phyloP scores from a whole-genome alignment of 2,797 vertebrate genomes.

The Cercopithecus diana region DNA sequence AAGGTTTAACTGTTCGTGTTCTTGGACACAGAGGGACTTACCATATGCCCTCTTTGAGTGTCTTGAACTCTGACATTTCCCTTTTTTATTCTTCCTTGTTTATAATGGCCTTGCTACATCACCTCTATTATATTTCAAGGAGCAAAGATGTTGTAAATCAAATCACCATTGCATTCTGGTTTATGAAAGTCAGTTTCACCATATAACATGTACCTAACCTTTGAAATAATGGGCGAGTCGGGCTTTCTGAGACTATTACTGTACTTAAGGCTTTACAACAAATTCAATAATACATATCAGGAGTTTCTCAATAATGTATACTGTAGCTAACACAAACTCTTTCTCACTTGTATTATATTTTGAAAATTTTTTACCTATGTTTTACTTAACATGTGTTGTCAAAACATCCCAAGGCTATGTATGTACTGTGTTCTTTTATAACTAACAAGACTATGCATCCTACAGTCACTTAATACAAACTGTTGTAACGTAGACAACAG shows the following conservation, averaged over 20 bases:
- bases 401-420: not conserved
- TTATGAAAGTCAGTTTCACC: conserved; percentile 12
- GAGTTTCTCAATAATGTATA: not conserved
- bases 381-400: conserved; percentile 41
- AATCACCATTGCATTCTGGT: not conserved
- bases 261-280: not conserved
- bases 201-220: not conserved
- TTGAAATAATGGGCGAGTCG: not conserved
- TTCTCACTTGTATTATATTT: not conserved
- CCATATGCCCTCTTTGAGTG: not conserved
- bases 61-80: not conserved
- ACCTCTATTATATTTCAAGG: not conserved
- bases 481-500: not conserved
- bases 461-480: not conserved
- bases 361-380: conserved; percentile 43
- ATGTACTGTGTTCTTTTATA: not conserved
- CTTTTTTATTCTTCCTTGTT: not conserved
- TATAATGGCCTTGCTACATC: not conserved
- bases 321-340: not conserved
- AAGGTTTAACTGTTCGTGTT: not conserved
- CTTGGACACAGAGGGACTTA: not conserved
- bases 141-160: conserved; percentile 7
- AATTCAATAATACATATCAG: not conserved
- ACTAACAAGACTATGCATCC: not conserved
- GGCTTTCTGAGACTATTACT: not conserved